Percentiles rank a stretch among this genome's conserved stretches.
Evolutionary conservation across 2,888 invertebrate genomes (phyloP).

Genomic region (Drosophila antonietae): DNA sequence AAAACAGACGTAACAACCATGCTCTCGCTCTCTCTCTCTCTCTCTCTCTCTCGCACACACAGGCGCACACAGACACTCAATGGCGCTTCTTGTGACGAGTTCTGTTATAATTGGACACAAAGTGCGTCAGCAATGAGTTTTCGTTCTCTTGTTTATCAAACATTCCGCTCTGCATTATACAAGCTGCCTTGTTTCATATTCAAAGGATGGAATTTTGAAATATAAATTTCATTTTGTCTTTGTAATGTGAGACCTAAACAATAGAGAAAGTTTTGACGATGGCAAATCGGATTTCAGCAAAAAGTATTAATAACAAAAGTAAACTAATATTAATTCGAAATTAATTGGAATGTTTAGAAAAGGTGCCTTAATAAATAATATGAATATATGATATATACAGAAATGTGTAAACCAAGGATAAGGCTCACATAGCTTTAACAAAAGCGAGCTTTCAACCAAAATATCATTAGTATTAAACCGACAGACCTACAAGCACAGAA

Average conservation of each 20-base stretch:
- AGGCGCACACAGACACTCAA: background rate
- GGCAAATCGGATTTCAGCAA: background rate
- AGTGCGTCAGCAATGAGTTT: conserved; percentile 21
- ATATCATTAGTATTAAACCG: background rate
- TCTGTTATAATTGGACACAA: conserved; percentile 21
- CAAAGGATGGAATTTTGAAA: background rate
- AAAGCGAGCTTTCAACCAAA: background rate
- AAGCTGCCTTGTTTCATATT: conserved; percentile 13
- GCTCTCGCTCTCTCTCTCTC: background rate
- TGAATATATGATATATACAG: background rate
- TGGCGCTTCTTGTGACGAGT: conserved; percentile 25
- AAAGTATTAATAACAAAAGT: conserved; percentile 2
- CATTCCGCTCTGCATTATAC: background rate
- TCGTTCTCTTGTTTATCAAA: background rate
- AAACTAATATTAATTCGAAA: no score
- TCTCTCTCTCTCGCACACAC: background rate
- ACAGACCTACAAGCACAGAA: background rate
- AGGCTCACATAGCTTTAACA: background rate
- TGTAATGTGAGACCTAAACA: background rate
- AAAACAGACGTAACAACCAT: background rate
- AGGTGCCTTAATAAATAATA: background rate
- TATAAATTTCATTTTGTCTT: conserved; percentile 1
- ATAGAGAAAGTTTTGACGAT: background rate
- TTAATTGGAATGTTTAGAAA: background rate
- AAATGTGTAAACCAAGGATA: background rate